Percentiles rank a stretch among this genome's conserved stretches.
phyloP scores from a whole-genome alignment of 2,888 invertebrate species.

The Acleris laterana region DNA sequence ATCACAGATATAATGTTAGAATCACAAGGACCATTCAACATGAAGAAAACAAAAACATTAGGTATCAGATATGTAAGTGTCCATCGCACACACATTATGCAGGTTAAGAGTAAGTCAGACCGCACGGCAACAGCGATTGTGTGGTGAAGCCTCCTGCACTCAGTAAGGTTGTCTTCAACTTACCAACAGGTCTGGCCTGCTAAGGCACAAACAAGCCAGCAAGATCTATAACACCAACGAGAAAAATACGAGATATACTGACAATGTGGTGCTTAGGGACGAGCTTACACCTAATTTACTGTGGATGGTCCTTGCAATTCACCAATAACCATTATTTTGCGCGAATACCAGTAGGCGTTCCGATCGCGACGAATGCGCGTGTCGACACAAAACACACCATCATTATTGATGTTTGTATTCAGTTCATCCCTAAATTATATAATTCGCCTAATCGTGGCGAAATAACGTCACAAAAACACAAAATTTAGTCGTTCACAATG shows the following conservation, averaged over 20 bases:
- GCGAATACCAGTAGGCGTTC: slow-evolving; percentile 73
- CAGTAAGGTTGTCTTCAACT: slow-evolving; percentile 78
- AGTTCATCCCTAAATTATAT: slow-evolving; percentile 70
- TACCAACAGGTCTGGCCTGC: slow-evolving; percentile 90
- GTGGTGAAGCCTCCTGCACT: slow-evolving; percentile 74
- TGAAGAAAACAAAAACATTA: slow-evolving; percentile 66
- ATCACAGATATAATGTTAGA: slow-evolving; percentile 67
- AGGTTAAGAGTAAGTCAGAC: slow-evolving; percentile 75
- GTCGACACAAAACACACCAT: slow-evolving; percentile 62
- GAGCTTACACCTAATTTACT: slow-evolving; percentile 67
- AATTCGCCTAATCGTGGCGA: slow-evolving; percentile 66
- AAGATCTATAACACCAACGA: slow-evolving; percentile 88
- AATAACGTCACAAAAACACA: slow-evolving; percentile 67
- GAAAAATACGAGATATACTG: slow-evolving; percentile 75
- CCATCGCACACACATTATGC: slow-evolving; percentile 82
- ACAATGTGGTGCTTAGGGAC: slow-evolving; percentile 78
- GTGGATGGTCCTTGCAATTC: slow-evolving; percentile 83
- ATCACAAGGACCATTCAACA: slow-evolving; percentile 84
- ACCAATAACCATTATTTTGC: slow-evolving; percentile 76
- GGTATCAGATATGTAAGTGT: slow-evolving; percentile 57
- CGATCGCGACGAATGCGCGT: slow-evolving; percentile 55
- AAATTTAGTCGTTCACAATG: slow-evolving; percentile 65
- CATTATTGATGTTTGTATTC: slow-evolving; percentile 55
- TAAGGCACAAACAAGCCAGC: slow-evolving; percentile 90
- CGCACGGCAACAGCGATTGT: slow-evolving; percentile 75